Base-by-base conservation (phyloP, 2,797 vertebrate genomes). In the Tinamus major region DNA sequence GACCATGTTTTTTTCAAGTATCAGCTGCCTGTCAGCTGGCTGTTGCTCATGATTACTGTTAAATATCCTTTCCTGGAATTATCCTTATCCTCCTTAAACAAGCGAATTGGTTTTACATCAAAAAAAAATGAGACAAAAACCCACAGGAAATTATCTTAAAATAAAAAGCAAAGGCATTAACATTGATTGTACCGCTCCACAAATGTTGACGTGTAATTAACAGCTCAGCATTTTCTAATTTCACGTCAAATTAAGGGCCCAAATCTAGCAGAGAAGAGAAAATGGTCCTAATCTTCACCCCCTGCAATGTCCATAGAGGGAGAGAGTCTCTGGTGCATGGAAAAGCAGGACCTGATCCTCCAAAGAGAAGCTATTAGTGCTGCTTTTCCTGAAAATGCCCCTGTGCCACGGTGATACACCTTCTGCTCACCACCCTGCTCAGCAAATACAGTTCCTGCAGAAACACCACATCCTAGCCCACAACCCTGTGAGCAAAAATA, bases 341-440 rank as follows among this genome's bases (percentile, higher is more conserved):
- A 70, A 29, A 63, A 65, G 8, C 0, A 88, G 42, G 84, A 35
- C 67, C 18, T 31, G 51, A 44, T 74, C 19, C 9, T 74, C 27
- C 24, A 21, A 71, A 68, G 19, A 63, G 4, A 49, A 81, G 13
- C 10, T 77, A 6, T 16, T 15, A n/a, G 11, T 13, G 35, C 4
- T 8, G 27, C 6, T 56, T 63, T 53, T 7, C 42, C 56, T 44
- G 4, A 35, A 20, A 39, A 13, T 64, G 23, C 8, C 37, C 8
- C 21, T 16, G 7, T 56, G 77, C 19, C 41, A 29, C 10, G 0
- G 0, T 18, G 20, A 20, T 1, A 7, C 15, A 6, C 33, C n/a
- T 70, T 44, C 44, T 85, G 19, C n/a, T 89, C 61, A 64, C 5
- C 15, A 20, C 33, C 55, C 10, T 67, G 14, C 33, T 70, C 39